phyloP scores from a whole-genome alignment of 2,113 vertebrate genomes.

The Gobiocypris rarus region DNA sequence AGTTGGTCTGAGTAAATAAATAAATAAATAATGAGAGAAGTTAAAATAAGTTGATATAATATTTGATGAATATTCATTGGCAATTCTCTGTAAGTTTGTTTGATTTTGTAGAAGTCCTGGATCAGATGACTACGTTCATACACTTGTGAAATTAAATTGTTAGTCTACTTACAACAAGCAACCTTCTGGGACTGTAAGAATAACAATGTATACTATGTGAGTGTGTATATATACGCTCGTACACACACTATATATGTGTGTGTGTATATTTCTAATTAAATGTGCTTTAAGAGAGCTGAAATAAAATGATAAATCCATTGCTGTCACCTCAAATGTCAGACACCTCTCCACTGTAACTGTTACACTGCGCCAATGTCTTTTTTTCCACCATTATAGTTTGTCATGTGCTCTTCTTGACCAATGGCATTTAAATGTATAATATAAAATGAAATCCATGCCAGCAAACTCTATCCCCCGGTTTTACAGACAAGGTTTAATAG shows the following conservation, averaged over 20 bases:
- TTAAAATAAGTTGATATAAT: background rate
- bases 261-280: too few species aligned
- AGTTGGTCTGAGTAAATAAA: too few species aligned
- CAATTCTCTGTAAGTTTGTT: background rate
- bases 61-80: background rate
- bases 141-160: background rate
- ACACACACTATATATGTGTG: too few species aligned
- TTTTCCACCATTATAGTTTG: too few species aligned
- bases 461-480: background rate
- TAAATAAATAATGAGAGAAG: too few species aligned
- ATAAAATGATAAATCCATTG: background rate
- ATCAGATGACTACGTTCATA: background rate
- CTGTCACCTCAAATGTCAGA: background rate
- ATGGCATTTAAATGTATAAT: background rate
- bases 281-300: too few species aligned
- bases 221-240: background rate
- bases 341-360: background rate
- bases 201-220: background rate
- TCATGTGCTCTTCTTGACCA: background rate
- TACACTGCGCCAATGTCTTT: background rate
- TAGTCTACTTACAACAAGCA: slow-evolving; percentile 1
- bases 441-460: background rate
- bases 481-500: too few species aligned
- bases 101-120: background rate
- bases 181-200: background rate